Conservation (phyloP, 2,113 vertebrate genomes). For the Gopherus evgoodei region DNA sequence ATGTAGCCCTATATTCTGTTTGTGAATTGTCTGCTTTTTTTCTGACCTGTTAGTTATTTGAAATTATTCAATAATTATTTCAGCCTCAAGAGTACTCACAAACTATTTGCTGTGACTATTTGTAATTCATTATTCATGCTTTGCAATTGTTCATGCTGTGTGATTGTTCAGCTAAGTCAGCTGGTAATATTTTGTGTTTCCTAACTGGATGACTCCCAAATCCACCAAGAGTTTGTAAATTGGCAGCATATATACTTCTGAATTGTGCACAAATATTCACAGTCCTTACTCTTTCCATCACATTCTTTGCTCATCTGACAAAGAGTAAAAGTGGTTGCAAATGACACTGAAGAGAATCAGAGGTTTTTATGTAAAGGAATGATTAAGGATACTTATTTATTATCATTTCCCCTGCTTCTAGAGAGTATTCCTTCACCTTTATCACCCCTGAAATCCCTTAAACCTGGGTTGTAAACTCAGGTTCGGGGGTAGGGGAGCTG, state of each 20-base stretch:
- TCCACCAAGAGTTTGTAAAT: background rate
- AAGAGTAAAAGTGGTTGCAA: background rate
- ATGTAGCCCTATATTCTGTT: background rate
- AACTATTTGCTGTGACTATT: background rate
- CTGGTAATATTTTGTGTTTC: background rate
- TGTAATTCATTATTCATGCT: slow-evolving; percentile 16
- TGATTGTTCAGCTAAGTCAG: slow-evolving; percentile 8
- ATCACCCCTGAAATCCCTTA: slow-evolving; percentile 4
- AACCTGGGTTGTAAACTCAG: background rate
- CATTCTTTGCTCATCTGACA: rapidly evolving
- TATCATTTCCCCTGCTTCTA: background rate
- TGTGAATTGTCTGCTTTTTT: background rate
- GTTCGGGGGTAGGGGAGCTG: background rate
- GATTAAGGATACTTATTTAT: background rate
- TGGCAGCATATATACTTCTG: background rate
- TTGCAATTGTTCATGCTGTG: background rate
- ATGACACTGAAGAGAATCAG: background rate
- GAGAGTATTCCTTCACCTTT: background rate
- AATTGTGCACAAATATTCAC: slow-evolving; percentile 2
- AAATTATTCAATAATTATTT: slow-evolving; percentile 11
- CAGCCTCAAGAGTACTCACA: background rate
- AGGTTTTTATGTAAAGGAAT: background rate
- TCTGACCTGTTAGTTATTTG: background rate
- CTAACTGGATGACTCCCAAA: slow-evolving; percentile 12
- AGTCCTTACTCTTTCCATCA: background rate